Percentiles rank a stretch among this genome's conserved stretches.
Evolutionary conservation across 1,140 invertebrate species (phyloP).

Genomic region (Dreissena polymorpha): DNA sequence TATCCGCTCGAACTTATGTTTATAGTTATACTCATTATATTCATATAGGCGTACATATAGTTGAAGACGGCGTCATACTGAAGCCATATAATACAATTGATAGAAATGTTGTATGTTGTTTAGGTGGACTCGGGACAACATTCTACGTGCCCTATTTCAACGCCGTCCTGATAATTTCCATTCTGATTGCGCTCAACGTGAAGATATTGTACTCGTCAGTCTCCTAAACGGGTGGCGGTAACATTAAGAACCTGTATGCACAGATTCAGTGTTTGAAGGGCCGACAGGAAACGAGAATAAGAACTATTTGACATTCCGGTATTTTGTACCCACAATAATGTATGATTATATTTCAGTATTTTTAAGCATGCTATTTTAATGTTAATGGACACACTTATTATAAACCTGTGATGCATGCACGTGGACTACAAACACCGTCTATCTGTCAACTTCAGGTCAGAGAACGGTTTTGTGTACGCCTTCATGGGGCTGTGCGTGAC

Average conservation of each 20-base stretch:
- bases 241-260: slow-evolving; percentile 66
- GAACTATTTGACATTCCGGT: slow-evolving; percentile 70
- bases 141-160: slow-evolving; percentile 80
- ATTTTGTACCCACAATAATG: too few species aligned
- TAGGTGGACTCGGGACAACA: slow-evolving; percentile 76
- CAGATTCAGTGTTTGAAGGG: slow-evolving; percentile 66
- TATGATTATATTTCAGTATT: too few species aligned
- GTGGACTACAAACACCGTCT: too few species aligned
- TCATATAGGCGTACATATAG: too few species aligned
- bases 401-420: too few species aligned
- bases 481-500: slow-evolving; percentile 71
- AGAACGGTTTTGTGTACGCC: slow-evolving; percentile 70
- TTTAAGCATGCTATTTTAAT: too few species aligned
- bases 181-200: slow-evolving; percentile 66
- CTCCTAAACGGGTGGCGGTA: slow-evolving; percentile 47
- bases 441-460: slow-evolving; percentile 34
- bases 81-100: too few species aligned
- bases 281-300: slow-evolving; percentile 72
- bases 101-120: background rate
- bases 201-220: slow-evolving; percentile 59
- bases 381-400: too few species aligned
- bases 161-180: slow-evolving; percentile 74
- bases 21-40: too few species aligned
- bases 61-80: too few species aligned
- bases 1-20: too few species aligned